phyloP scores from a whole-genome alignment of 2,888 invertebrate species.

The Heliconius ismenius region DNA sequence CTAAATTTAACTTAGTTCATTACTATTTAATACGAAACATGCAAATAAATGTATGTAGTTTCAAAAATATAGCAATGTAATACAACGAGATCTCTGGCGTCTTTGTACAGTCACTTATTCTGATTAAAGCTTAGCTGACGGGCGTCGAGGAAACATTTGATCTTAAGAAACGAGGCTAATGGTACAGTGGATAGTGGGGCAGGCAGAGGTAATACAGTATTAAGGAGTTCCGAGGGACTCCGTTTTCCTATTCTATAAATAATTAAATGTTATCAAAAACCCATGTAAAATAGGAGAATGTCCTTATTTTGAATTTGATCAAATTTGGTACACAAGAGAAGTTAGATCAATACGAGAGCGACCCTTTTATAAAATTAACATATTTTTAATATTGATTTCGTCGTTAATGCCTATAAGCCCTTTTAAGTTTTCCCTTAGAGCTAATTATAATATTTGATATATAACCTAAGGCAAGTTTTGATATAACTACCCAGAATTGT shows the following conservation, averaged over 20 bases:
- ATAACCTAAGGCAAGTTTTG: no score
- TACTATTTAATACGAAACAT: not conserved
- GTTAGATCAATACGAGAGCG: constrained; percentile 16
- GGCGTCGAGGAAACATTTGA: constrained; percentile 1
- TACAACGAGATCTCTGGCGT: not conserved
- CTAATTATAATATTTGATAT: no score
- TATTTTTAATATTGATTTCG: constrained; percentile 12
- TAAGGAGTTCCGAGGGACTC: not conserved
- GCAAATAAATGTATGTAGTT: not conserved
- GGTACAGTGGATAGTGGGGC: not conserved
- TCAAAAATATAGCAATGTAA: not conserved
- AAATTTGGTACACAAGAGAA: not conserved
- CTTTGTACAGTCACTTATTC: constrained; percentile 11
- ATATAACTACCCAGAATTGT: no score
- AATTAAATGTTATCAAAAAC: no score
- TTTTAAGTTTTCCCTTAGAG: not conserved
- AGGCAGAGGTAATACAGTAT: no score
- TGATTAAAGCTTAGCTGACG: constrained; percentile 13
- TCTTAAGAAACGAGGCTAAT: not conserved
- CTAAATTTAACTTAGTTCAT: not conserved
- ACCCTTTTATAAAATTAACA: constrained; percentile 20
- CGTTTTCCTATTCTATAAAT: no score
- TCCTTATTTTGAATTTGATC: not conserved
- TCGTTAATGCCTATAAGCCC: not conserved
- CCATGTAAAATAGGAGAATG: not conserved